Evolutionary conservation across 1,140 invertebrate species (phyloP), one percentile per base, ranked within the genome.

Genomic region (Adelges cooleyi): DNA sequence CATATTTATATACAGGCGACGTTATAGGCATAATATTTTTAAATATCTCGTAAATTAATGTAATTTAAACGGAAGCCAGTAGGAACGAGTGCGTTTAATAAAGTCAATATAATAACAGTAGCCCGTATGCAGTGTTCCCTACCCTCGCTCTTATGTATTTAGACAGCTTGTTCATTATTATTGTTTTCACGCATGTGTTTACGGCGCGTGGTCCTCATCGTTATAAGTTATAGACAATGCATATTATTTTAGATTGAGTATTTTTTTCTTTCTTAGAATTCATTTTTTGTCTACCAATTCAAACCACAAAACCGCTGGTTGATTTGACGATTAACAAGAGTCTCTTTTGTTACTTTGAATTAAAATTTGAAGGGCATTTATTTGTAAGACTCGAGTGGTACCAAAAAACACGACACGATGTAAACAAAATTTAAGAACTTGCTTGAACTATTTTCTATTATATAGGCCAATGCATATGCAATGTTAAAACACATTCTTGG

Each of bases 101-200:
- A 42, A 56, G 53, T 54, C 52, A 54, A 54, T 54, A 54, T 42
- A 56, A 56, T 56, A 56, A 36, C 23, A 38, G 13, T 42, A 42
- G 22, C 53, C 53, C 53, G 38, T 56, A 56, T 56, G n/a, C 18
- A 22, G n/a, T n/a, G 3, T 23, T 56, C 53, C 53, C n/a, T 23
- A 56, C 53, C 38, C 22, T 42, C n/a, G n/a, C n/a, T 6, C 36
- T 11, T 4, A 22, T 25, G 22, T 56, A 56, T 56, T 56, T 56
- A 56, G 53, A 56, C 53, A 56, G 53, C 53, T 56, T 56, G 53
- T 27, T 42, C 38, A 56, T 42, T 56, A 56, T 54, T 54, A 54
- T 42, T 56, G 36, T 42, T 56, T 56, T 38, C 9, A 56, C 52
- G 38, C 53, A 44, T 56, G 53, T 56, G 53, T 56, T 56, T n/a